Evolutionary conservation across 2,113 vertebrate genomes (phyloP), one percentile per base, ranked within the genome.

Genomic region (Phrynosoma blainvillii): DNA sequence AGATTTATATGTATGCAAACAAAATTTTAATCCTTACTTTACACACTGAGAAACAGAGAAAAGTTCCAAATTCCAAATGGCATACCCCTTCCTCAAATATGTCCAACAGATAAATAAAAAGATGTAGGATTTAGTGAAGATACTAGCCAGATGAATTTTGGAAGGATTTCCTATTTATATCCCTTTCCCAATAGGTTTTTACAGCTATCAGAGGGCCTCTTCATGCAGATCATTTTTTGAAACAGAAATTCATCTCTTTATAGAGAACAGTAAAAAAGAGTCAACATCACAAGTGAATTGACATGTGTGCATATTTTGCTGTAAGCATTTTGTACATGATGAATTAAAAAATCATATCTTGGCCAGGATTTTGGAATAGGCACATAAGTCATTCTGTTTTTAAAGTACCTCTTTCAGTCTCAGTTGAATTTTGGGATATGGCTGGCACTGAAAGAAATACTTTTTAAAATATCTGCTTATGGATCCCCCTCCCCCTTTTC

Each of bases 11-110:
- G 0, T 18, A 79, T 65, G n/a, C 30, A 32, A 7, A 18, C 25
- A 54, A 62, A 20, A 2, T 71, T 71, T 71, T 90, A 85, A 74
- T 68, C 54, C 2, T 16, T 88, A 27, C 74, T 91, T 90, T 87
- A 90, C 47, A 21, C 27, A 59, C 65, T 87, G 74, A 85, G 36
- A 81, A 74, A 81, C 79, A 79, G 79, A 71, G 32, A 13, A 27
- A 70, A 56, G 18, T 7, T 27, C n/a, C 32, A 40, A 18, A 9
- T 86, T 56, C 82, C 86, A 76, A 73, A 89, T 85, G 36, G 84
- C 32, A 73, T 59, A 18, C 59, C 59, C 59, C 13, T 3, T 18
- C 16, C 14, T 25, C 71, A 73, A 54, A 3, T 85, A 21, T n/a
- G 56, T 1, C n/a, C 14, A 84, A 56, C 80, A 76, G 20, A 32